Percentiles rank a stretch among this genome's conserved stretches.
phyloP scores from a whole-genome alignment of 2,888 invertebrate genomes.

The Morpho achilles region DNA sequence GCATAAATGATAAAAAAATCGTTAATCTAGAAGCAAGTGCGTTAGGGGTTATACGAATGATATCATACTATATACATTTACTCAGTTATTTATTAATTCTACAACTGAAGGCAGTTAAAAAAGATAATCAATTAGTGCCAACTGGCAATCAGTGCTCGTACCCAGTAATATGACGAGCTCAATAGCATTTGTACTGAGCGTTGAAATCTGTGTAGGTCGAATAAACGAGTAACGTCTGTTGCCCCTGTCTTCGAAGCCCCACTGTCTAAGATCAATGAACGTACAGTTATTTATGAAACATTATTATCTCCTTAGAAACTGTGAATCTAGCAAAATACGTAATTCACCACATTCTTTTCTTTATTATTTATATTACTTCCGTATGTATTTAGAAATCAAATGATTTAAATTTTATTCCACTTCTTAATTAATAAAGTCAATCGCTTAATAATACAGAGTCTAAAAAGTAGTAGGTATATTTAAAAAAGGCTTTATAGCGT shows the following conservation, averaged over 20 bases:
- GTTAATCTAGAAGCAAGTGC: neutral
- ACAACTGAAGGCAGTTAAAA: slow-evolving; percentile 2
- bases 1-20: too few relatives aligned
- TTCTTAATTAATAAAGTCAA: too few relatives aligned
- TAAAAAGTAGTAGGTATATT: too few relatives aligned
- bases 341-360: slow-evolving; percentile 16
- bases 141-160: slow-evolving; percentile 30
- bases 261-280: slow-evolving; percentile 27
- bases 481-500: too few relatives aligned
- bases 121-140: slow-evolving; percentile 28
- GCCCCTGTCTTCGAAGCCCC: slow-evolving; percentile 19
- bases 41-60: slow-evolving; percentile 2
- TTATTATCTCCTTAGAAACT: slow-evolving; percentile 7
- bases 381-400: slow-evolving; percentile 18
- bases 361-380: slow-evolving; percentile 23
- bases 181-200: slow-evolving; percentile 25
- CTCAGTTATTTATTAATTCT: slow-evolving; percentile 1
- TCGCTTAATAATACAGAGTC: too few relatives aligned
- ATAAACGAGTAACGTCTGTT: slow-evolving; percentile 9
- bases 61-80: slow-evolving; percentile 5
- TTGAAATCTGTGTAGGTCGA: slow-evolving; percentile 28
- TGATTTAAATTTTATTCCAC: slow-evolving; percentile 22
- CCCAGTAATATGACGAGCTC: slow-evolving; percentile 23
- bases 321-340: slow-evolving; percentile 8
- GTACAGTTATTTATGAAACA: slow-evolving; percentile 11